Base-by-base conservation (phyloP, 2,888 invertebrate species). In the Idaea aversata region DNA sequence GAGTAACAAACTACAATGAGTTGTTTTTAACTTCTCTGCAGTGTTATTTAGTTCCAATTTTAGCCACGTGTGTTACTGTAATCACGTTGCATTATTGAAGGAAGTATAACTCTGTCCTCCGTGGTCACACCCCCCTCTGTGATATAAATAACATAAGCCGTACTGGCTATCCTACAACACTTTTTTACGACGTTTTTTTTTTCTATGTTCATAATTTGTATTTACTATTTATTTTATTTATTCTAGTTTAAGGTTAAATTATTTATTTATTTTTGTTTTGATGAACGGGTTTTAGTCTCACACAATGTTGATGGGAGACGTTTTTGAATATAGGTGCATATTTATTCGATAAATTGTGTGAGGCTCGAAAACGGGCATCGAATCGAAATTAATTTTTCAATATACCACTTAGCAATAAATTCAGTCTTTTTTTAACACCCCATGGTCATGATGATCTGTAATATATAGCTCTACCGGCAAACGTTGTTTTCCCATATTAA, bases 251-350 rank as follows among this genome's bases (percentile, higher is more conserved):
- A 85, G 81, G 76, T 77, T 77, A 81, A 81, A 81, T 82, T 85
- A 88, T 86, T 88, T 25, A 25, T 25, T 87, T 87, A 88, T 87
- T 87, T 84, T 83, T 77, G 79, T 77, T 82, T 59, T 82, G 80
- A 76, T 78, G 75, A 65, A 67, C 73, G 72, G 73, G 70, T 84
- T 87, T 81, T 83, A 85, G 83, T 80, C 77, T 84, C 84, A 84
- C 81, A 83, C 83, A 84, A 84, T 88, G 77, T 74, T 75, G 72
- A 78, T 68, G 90, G 90, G 90, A 90, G 90, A 90, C 90, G 88
- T 86, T 79, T 58, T 82, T 82, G 82, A 89, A 91, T 91, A 91
- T 91, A 91, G 90, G 90, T 91, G 90, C 90, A 88, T 83, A 85
- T 84, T 85, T 83, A 83, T 82, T 85, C 88, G 88, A 90, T 75